Evolutionary conservation across 1,140 invertebrate genomes (phyloP), one percentile per base, ranked within the genome.

Genomic region (Bicyclus anynana): DNA sequence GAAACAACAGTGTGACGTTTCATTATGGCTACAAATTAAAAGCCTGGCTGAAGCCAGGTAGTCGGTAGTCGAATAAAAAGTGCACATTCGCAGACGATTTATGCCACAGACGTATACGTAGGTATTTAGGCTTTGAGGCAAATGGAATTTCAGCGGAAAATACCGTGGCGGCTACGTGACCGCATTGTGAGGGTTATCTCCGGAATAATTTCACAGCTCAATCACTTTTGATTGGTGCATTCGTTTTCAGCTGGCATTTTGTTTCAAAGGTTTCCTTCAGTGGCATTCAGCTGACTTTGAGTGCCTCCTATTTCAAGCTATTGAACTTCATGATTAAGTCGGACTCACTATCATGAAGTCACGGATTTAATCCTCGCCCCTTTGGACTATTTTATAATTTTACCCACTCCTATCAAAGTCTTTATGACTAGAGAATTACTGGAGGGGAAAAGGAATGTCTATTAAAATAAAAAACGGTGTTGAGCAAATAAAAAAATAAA

Each of bases 161-260:
- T 44, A 14, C 40, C 16, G 40, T 20, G 17, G n/a, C 16, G 40
- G 16, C 40, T 21, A 44, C 40, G 40, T 44, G 40, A 20, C 17
- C 40, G 40, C 16, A 44, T 20, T 44, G 40, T 44, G 40, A 20
- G 40, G 4, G 40, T 44, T 20, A 44, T 44, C 40, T 44, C 40
- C 40, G 40, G 40, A 44, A 44, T 44, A 21, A 44, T 44, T 44
- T 44, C 40, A 44, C 40, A 44, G 40, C 40, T 44, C 40, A 44
- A 20, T 44, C 40, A 44, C 17, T 44, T 44, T 44, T 20, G 12
- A 20, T 20, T 20, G n/a, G 13, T 7, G 40, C 16, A 17, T 44
- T 44, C 2, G 3, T 14, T 17, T 16, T 5, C 40, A 12, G 4
- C 6, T 2, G 5, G 6, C 2, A 6, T 17, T 18, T 40, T 7